phyloP scores from a whole-genome alignment of 2,888 invertebrate species.

The Pyralis farinalis region DNA sequence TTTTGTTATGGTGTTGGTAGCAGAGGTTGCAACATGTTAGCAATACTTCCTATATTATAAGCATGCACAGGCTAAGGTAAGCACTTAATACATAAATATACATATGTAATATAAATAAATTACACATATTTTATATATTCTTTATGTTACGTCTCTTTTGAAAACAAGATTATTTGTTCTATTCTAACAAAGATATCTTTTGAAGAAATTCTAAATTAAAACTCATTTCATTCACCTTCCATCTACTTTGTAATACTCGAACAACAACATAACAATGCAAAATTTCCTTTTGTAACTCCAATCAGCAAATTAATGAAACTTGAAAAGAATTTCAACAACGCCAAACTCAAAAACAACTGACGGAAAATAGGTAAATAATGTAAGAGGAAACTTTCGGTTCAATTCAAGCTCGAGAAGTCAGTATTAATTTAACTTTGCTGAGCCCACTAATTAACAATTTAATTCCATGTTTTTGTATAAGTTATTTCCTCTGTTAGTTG shows the following conservation, averaged over 20 bases:
- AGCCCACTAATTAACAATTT: conserved; percentile 12
- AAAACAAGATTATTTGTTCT: too few species aligned
- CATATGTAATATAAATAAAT: too few species aligned
- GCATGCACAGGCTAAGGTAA: too few species aligned
- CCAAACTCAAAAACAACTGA: conserved; percentile 44
- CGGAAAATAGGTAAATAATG: conserved; percentile 60
- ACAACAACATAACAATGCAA: conserved; percentile 11
- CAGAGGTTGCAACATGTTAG: too few species aligned
- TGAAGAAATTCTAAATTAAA: conserved; percentile 6
- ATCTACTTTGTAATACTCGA: conserved; percentile 1
- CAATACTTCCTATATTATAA: too few species aligned
- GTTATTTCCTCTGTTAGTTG: too few species aligned
- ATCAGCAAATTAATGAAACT: conserved; percentile 46
- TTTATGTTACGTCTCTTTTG: too few species aligned
- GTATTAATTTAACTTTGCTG: conserved; percentile 49
- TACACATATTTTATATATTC: too few species aligned
- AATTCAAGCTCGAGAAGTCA: conserved; percentile 44
- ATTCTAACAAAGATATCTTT: neutral
- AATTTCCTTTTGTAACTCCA: conserved; percentile 8
- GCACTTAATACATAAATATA: too few species aligned
- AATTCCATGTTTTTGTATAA: too few species aligned
- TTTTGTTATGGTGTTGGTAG: too few species aligned
- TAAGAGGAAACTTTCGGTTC: conserved; percentile 53
- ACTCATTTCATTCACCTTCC: neutral
- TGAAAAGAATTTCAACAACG: conserved; percentile 46